Evolutionary conservation across 2,797 vertebrate genomes (phyloP).

Genomic region (Echeneis naucrates): DNA sequence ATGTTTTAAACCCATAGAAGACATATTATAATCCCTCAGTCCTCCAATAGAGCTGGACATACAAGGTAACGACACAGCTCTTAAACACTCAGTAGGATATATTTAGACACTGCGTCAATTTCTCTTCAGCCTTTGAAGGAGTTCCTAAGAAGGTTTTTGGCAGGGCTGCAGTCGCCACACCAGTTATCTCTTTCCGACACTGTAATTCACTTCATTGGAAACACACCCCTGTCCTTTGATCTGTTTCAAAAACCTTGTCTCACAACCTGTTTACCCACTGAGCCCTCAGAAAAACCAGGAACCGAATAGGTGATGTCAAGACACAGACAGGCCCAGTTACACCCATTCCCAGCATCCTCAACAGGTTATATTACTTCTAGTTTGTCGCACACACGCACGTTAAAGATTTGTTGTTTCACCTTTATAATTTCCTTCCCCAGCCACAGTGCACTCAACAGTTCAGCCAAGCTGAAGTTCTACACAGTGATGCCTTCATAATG

Average conservation of each 20-base stretch:
- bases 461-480: neutral
- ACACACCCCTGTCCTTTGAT: constrained; percentile 70
- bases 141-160: constrained; percentile 61
- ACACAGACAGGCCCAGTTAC: constrained; percentile 28
- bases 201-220: constrained; percentile 65
- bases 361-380: constrained; percentile 33
- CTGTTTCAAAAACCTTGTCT: constrained; percentile 51
- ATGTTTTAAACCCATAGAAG: constrained; percentile 46
- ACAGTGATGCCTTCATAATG: neutral
- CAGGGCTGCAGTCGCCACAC: constrained; percentile 61
- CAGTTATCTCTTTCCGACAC: constrained; percentile 62
- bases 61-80: constrained; percentile 39
- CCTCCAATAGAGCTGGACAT: constrained; percentile 54
- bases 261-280: constrained; percentile 60
- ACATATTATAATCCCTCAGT: constrained; percentile 42
- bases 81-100: constrained; percentile 52
- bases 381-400: neutral
- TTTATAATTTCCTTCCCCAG: neutral
- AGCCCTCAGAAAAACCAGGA: constrained; percentile 26
- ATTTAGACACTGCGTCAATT: constrained; percentile 61
- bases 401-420: neutral
- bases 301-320: constrained; percentile 59
- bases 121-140: constrained; percentile 56
- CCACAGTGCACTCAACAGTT: neutral
- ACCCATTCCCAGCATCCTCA: constrained; percentile 50